A percentile compares a stretch with the other conserved stretches of the same genome.
These are phyloP conservation scores for Bufo gargarizans DNA, from an alignment of 2,113 vertebrate species.

Conservation along the genomic window DNA sequence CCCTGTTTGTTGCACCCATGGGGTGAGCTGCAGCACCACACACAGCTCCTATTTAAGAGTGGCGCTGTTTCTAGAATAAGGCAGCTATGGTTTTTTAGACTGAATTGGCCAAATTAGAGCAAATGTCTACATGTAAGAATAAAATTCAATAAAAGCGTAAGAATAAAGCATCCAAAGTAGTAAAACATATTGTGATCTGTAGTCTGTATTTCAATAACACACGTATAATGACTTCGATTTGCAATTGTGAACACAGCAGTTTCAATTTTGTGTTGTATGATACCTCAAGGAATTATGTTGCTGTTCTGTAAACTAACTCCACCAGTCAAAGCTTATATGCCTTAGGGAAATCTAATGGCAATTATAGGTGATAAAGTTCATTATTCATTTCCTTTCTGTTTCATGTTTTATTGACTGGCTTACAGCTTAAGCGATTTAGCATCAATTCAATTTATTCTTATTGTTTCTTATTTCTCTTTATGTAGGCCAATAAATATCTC, in stretches of 20 bases:
- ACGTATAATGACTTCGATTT: constrained; percentile 3
- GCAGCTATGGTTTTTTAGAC: background rate
- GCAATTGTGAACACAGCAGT: background rate
- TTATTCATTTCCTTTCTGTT: constrained; percentile 55
- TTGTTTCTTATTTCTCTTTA: constrained; percentile 27
- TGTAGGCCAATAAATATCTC: background rate
- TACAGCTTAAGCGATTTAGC: constrained; percentile 43
- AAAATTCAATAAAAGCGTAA: background rate
- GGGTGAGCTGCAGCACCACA: background rate
- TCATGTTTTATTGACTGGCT: constrained; percentile 43
- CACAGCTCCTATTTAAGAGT: background rate
- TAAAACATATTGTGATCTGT: constrained; percentile 25
- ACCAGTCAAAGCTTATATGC: constrained; percentile 5
- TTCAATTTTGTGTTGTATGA: constrained; percentile 3
- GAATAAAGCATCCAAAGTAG: background rate
- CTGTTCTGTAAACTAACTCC: constrained; percentile 33
- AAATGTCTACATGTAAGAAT: background rate
- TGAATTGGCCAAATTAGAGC: background rate
- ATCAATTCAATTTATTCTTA: constrained; percentile 40
- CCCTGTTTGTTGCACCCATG: background rate
- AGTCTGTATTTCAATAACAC: background rate
- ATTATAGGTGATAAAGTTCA: constrained; percentile 54
- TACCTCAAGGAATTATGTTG: constrained; percentile 32
- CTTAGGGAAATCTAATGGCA: constrained; percentile 28
- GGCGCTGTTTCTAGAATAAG: background rate